Conservation (phyloP, 1,140 invertebrate genomes). For the Leptinotarsa lineolata region DNA sequence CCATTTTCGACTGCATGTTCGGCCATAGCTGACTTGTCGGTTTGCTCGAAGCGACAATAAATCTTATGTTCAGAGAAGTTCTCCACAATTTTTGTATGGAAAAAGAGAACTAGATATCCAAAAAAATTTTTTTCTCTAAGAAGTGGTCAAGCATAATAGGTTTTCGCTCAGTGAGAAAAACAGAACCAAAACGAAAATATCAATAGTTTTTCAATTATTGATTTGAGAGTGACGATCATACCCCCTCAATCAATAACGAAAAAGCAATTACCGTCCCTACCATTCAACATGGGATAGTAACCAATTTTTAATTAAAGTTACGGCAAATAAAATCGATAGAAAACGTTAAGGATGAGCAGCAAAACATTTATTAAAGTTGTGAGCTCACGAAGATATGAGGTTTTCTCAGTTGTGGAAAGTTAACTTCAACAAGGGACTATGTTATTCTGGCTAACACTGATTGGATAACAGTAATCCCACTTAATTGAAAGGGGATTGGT, state of each 20-base stretch:
- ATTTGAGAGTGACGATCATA: too few species aligned
- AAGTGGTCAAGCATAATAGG: too few species aligned
- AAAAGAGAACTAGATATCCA: too few species aligned
- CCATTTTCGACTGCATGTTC: too few species aligned
- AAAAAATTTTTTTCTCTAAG: too few species aligned
- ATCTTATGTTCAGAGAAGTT: too few species aligned
- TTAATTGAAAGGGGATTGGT: slow-evolving; percentile 3
- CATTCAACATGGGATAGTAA: not conserved
- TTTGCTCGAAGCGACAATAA: too few species aligned
- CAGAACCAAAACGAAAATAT: too few species aligned
- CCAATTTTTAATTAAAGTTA: slow-evolving; percentile 6
- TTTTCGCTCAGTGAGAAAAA: too few species aligned
- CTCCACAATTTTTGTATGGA: too few species aligned
- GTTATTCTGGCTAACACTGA: not conserved
- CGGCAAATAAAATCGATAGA: not conserved
- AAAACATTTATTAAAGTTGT: slow-evolving; percentile 9
- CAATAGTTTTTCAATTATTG: too few species aligned
- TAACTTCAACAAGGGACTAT: slow-evolving; percentile 2
- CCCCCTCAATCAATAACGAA: not conserved
- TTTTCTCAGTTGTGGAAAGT: slow-evolving; percentile 3
- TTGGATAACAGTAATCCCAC: not conserved
- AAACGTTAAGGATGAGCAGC: not conserved
- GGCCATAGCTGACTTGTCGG: too few species aligned
- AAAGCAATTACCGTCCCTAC: not conserved
- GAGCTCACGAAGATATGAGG: slow-evolving; percentile 2